Evolutionary conservation across 2,888 invertebrate genomes (phyloP), one percentile per base, ranked within the genome.

Genomic region (Cantharis flavilabris): DNA sequence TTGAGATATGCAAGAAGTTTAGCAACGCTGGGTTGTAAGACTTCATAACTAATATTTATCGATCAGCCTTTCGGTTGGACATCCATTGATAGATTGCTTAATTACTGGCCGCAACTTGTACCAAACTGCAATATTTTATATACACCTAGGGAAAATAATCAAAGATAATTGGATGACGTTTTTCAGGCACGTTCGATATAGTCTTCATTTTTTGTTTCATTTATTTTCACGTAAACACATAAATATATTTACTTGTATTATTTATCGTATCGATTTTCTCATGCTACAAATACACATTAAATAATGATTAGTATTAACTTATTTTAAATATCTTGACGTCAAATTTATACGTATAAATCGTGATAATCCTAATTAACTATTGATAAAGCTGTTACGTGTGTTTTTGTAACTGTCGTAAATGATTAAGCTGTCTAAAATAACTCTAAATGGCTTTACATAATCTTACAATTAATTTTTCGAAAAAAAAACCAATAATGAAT

Each of bases 31-130:
- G 73, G 73, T 33, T 62, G 76, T 62, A 73, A 76, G 73, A 76
- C 76, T 79, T 79, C 76, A 80, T 80, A 80, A 80, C 77, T 76
- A 80, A 80, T 81, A 81, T 81, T 81, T 81, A 81, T 81, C 75
- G 76, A 79, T 81, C 80, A 75, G 76, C 73, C 71, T 62, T 76
- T 72, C 77, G 76, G 72, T 83, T 82, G 84, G 85, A 85, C 85
- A 82, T 80, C 81, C 83, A 81, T 85, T 87, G 87, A 87, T 87
- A 86, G 86, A 87, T 87, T 85, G 86, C 87, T 87, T 87, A 87
- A 87, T 87, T 87, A 87, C 85, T 83, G 84, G 84, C 84, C 83
- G 84, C 83, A 84, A 85, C 84, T 82, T 83, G 84, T 84, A 83
- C 79, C 70, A 79, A 81, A 76, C 82, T 83, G 86, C 85, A 80